Evolutionary conservation across 2,797 vertebrate species (phyloP), one percentile per base, ranked within the genome.

Genomic region (Cyclura pinguis): DNA sequence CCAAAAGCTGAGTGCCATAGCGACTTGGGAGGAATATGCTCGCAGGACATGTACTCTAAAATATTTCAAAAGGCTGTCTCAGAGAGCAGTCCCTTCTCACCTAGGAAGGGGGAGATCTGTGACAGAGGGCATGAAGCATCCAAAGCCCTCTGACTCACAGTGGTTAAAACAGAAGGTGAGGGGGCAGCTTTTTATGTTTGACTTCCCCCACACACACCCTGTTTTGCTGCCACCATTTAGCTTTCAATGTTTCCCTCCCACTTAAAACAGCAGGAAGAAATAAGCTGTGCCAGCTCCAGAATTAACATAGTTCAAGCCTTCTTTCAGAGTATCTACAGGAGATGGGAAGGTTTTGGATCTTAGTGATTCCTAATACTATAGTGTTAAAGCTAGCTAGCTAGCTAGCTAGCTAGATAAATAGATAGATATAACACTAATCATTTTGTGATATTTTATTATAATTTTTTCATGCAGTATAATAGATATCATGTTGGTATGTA

Each of bases 1-100:
- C 32, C 64, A 85, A 85, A 80, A 35, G 22, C 12, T 84, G 72
- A 91, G 57, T 83, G 7, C 47, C 91, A 1, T 69, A 88, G 84
- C 32, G 55, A 7, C 32, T 42, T 92, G 67, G 0, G 12, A 52
- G 80, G 50, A 32, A 80, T 90, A 87, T 93, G 42, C 3, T 55
- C 62, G 72, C 0, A 0, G 87, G 92, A 74, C 62, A 86, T 3
- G 6, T 0, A 0, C 24, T 76, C 57, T 85, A 80, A 88, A 92
- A 84, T 85, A 20, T 2, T 0, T 76, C 24, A 18, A 92, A 94
- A 77, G 8, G 74, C 12, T 1, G 52, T 84, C 4, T 72, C 88
- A 69, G 88, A 89, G 14, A 42, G 62, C 12, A 50, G 27, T 52
- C 77, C 42, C 42, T 2, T 6, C 14, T 80, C 55, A 50, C 47